phyloP scores from a whole-genome alignment of 2,888 invertebrate species.

The Furcula furcula region DNA sequence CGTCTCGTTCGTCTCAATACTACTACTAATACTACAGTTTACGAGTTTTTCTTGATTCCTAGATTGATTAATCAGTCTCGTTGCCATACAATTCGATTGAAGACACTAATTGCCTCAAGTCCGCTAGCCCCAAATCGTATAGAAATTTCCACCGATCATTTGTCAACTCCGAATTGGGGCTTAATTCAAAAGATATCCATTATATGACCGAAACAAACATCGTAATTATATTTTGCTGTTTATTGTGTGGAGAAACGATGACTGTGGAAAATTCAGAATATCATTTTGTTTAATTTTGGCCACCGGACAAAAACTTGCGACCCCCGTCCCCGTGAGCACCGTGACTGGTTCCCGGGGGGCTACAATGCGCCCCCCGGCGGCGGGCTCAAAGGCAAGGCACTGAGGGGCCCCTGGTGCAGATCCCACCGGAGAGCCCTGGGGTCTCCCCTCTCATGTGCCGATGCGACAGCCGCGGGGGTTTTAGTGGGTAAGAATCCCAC shows the following conservation, averaged over 20 bases:
- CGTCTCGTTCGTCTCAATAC: too few relatives aligned
- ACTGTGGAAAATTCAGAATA: neutral
- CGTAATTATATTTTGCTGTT: slow-evolving; percentile 1
- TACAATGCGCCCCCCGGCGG: too few relatives aligned
- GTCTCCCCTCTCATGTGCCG: too few relatives aligned
- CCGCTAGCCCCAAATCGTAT: neutral
- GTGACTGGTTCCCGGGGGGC: too few relatives aligned
- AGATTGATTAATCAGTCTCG: neutral
- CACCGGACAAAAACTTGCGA: neutral
- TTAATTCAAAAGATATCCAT: neutral
- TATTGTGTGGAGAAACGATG: neutral
- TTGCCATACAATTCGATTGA: slow-evolving; percentile 4
- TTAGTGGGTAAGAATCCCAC: too few relatives aligned
- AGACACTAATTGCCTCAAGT: slow-evolving; percentile 3
- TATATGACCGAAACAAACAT: slow-evolving; percentile 1
- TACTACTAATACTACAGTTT: too few relatives aligned
- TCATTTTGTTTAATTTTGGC: neutral
- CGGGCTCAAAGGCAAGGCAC: too few relatives aligned
- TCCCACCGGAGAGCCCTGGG: too few relatives aligned
- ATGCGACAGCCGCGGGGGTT: too few relatives aligned
- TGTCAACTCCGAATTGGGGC: neutral
- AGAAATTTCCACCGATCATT: neutral
- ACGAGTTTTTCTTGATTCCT: neutral
- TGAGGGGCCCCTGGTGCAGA: too few relatives aligned
- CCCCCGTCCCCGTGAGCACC: too few relatives aligned